Evolutionary conservation across 2,888 invertebrate genomes (phyloP).

Genomic region (Alloscopus bannaensis): DNA sequence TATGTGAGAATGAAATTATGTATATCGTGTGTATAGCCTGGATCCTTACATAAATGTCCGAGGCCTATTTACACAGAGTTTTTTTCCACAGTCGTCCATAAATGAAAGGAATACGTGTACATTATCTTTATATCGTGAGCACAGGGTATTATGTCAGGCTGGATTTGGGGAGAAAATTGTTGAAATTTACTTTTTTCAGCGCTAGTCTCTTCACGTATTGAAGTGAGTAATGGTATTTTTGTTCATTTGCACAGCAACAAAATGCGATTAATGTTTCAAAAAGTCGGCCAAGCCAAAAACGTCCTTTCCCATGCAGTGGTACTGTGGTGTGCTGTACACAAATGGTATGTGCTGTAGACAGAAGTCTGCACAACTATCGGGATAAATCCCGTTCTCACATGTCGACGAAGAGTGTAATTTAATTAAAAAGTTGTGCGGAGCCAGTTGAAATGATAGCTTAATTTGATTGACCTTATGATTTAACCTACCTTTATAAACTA

Average conservation of each 20-base stretch:
- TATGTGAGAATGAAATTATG: constrained; percentile 8
- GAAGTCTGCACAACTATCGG: constrained; percentile 24
- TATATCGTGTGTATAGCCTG: neutral
- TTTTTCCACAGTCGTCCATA: neutral
- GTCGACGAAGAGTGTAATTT: constrained; percentile 45
- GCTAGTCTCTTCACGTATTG: neutral
- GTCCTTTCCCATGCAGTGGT: neutral
- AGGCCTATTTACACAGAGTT: constrained; percentile 17
- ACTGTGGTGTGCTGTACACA: too few species aligned
- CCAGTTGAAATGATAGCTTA: constrained; percentile 44
- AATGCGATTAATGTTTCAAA: constrained; percentile 41
- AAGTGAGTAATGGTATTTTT: constrained; percentile 15
- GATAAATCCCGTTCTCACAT: constrained; percentile 53
- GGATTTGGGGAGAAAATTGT: constrained; percentile 4
- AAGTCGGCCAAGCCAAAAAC: constrained; percentile 48
- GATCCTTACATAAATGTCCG: too few species aligned
- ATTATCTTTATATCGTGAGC: too few species aligned
- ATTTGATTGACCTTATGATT: constrained; percentile 57
- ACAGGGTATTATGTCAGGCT: too few species aligned
- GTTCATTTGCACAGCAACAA: constrained; percentile 48
- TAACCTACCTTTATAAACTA: constrained; percentile 44
- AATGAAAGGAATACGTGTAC: neutral
- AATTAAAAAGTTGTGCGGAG: constrained; percentile 53
- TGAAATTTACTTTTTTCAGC: too few species aligned
- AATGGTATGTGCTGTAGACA: too few species aligned